Conservation (phyloP, 2,113 vertebrate species). For the Nyctereutes procyonoides region DNA sequence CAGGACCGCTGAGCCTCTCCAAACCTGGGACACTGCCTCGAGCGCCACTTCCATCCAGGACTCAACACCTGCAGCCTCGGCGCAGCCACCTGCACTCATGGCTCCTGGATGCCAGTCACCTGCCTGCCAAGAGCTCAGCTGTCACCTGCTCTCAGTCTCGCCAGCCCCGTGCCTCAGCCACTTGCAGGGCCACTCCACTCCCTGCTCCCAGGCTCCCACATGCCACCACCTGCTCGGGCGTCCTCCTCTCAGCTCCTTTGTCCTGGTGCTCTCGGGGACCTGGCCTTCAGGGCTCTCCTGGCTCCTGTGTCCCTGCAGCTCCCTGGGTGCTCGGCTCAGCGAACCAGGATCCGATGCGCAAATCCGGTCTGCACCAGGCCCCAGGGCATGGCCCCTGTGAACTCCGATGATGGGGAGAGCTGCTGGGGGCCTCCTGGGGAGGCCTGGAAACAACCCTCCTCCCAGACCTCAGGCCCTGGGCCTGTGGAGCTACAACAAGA, state of each 20-base stretch:
- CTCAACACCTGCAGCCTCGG: fast-evolving
- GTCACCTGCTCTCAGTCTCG: not conserved
- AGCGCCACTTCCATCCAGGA: fast-evolving
- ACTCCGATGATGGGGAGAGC: too few relatives aligned
- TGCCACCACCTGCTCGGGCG: not conserved
- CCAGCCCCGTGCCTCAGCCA: fast-evolving
- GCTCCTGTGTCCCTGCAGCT: not conserved
- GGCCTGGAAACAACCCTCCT: not conserved
- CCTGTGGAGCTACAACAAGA: not conserved
- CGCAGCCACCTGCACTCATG: fast-evolving
- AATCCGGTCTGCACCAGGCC: fast-evolving
- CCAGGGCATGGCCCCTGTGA: fast-evolving
- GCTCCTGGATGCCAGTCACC: not conserved
- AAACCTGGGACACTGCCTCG: fast-evolving
- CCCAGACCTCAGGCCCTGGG: not conserved
- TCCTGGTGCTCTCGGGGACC: not conserved
- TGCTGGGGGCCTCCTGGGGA: fast-evolving
- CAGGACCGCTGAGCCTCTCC: not conserved
- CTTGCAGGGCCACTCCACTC: not conserved
- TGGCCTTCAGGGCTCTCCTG: not conserved
- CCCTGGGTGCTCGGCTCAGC: not conserved
- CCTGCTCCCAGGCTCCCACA: not conserved
- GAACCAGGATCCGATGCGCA: too few relatives aligned
- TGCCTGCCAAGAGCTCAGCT: not conserved
- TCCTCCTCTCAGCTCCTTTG: not conserved